Conservation (phyloP, 2,113 vertebrate species). For the Labeo rohita region DNA sequence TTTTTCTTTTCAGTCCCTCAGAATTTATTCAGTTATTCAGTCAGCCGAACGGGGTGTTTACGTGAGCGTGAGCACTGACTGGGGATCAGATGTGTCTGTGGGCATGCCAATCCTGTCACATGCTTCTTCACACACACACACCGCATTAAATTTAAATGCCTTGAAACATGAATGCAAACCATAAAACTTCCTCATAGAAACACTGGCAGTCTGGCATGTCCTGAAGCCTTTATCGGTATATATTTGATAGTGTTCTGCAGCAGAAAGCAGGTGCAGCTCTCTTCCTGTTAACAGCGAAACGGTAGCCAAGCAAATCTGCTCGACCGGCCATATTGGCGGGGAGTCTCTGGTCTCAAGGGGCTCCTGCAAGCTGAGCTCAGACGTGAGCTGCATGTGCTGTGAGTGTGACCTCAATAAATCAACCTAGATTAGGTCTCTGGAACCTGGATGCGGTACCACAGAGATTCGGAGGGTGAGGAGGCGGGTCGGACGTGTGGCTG, state of each 20-base stretch:
- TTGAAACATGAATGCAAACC: neutral
- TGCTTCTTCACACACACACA: neutral
- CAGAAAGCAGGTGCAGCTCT: conserved; percentile 37
- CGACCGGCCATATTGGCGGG: conserved; percentile 34
- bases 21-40: neutral
- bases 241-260: conserved; percentile 11
- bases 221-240: neutral
- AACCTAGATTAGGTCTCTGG: conserved; percentile 49
- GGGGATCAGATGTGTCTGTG: neutral
- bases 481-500: neutral
- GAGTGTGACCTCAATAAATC: conserved; percentile 56
- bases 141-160: neutral
- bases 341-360: conserved; percentile 40
- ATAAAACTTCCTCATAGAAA: neutral
- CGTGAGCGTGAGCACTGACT: neutral
- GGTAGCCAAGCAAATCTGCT: conserved; percentile 41
- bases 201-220: neutral
- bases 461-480: neutral
- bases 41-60: neutral
- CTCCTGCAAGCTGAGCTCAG: conserved; percentile 35
- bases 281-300: conserved; percentile 22
- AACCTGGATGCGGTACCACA: conserved; percentile 11
- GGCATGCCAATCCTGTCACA: neutral
- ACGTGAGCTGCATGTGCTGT: conserved; percentile 27
- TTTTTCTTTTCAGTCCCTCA: neutral